phyloP scores from a whole-genome alignment of 1,140 invertebrate genomes.

The Camponotus vicinus region DNA sequence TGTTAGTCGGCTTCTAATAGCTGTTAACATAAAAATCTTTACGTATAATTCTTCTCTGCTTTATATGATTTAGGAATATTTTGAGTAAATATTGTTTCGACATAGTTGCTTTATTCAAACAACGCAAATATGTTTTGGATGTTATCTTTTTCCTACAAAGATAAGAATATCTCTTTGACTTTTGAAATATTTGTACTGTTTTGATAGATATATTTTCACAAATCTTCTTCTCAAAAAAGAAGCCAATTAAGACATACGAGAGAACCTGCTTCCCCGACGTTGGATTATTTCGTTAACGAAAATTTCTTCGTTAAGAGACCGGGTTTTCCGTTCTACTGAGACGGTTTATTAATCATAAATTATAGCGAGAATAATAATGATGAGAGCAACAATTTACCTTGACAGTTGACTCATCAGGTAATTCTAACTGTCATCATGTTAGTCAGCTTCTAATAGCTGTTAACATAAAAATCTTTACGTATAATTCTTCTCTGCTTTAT shows the following conservation, averaged over 20 bases:
- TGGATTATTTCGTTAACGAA: slow-evolving; percentile 53
- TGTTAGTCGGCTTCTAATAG: background rate
- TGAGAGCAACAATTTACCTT: slow-evolving; percentile 9
- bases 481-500: background rate
- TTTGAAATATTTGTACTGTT: background rate
- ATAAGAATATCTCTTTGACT: background rate
- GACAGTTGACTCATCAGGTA: background rate
- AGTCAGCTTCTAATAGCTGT: background rate
- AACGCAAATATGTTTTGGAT: background rate
- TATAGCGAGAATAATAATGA: slow-evolving; percentile 24
- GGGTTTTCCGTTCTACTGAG: slow-evolving; percentile 16
- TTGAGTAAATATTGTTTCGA: too few relatives aligned
- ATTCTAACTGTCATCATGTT: background rate
- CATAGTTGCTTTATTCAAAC: too few relatives aligned
- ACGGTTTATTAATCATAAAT: slow-evolving; percentile 47
- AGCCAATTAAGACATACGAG: slow-evolving; percentile 41
- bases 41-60: background rate
- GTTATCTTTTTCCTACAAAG: background rate
- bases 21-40: background rate
- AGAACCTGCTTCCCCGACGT: slow-evolving; percentile 3
- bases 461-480: background rate
- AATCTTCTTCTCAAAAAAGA: background rate
- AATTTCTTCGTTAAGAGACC: slow-evolving; percentile 5
- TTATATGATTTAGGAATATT: background rate
- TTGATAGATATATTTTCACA: background rate